phyloP scores from a whole-genome alignment of 2,113 vertebrate species.

The Coregonus clupeaformis region DNA sequence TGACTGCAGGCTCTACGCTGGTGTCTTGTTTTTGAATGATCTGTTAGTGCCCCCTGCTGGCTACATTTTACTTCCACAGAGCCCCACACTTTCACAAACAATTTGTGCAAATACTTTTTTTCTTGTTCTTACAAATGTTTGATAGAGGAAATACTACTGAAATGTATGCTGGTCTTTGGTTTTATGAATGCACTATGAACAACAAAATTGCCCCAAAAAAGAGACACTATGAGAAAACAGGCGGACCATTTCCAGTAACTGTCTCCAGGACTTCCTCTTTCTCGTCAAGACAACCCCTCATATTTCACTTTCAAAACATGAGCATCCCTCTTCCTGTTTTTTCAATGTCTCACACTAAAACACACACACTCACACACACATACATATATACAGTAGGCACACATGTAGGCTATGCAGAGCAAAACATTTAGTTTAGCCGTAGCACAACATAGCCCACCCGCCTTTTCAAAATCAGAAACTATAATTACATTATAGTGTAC shows the following conservation, averaged over 20 bases:
- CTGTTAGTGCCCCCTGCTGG: slow-evolving; percentile 22
- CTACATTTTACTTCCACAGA: not conserved
- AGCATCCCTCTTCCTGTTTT: slow-evolving; percentile 43
- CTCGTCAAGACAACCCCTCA: slow-evolving; percentile 40
- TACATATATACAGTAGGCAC: too few species aligned
- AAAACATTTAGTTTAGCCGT: too few species aligned
- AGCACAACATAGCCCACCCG: too few species aligned
- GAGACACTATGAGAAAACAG: not conserved
- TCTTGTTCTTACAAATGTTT: not conserved
- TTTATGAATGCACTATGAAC: slow-evolving; percentile 35
- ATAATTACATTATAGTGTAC: too few species aligned
- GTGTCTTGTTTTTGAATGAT: not conserved
- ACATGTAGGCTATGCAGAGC: too few species aligned
- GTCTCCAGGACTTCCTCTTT: slow-evolving; percentile 46
- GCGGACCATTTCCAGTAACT: slow-evolving; percentile 43
- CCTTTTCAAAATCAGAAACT: too few species aligned
- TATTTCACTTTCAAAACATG: slow-evolving; percentile 45
- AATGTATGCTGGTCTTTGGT: not conserved
- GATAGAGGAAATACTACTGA: not conserved
- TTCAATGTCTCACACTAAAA: slow-evolving; percentile 18
- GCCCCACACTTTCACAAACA: not conserved
- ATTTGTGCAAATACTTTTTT: not conserved
- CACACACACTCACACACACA: slow-evolving; percentile 7
- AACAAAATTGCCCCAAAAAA: slow-evolving; percentile 8
- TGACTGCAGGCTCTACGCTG: not conserved